Evolutionary conservation across 2,888 invertebrate genomes (phyloP), one percentile per base, ranked within the genome.

Genomic region (Chromoteleia sp.): DNA sequence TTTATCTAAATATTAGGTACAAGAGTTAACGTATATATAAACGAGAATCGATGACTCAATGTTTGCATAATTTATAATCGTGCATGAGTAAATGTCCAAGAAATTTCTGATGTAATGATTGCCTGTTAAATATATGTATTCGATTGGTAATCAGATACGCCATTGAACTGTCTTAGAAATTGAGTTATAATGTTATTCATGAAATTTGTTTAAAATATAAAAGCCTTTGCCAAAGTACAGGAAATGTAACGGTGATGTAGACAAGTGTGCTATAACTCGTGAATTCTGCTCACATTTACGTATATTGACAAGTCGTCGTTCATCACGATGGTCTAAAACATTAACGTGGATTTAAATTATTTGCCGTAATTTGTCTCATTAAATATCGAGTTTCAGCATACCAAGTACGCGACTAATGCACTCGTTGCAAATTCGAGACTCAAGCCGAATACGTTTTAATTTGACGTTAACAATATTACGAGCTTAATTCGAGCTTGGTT

Each of bases 221-320:
- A 54, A 30, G 45, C 25, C 25, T 61, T 70, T 65, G 78, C 65
- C 71, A 67, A 71, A 71, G 48, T 65, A 65, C 65, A 67, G 65
- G 43, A 79, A 65, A 67, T 41, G 59, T 33, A 70, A 12, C 33
- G 54, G 52, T 67, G 73, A 56, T 58, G 29, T 41, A 71, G 25
- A 65, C 54, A 71, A 78, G 56, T 71, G 79, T 71, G 79, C 73
- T 59, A 61, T 65, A 67, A 79, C 61, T 73, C 67, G 73, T 73
- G 73, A 73, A 73, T 73, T 68, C 67, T 67, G 67, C 58, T 73
- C 73, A 79, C 73, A 73, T 58, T 67, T 52, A 73, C 73, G 73
- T 30, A 59, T 79, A 79, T 73, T 79, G 79, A 79, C 73, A 74
- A 43, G 79, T 73, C 79, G 68, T 74, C 65, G 33, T 65, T 79